Evolutionary conservation across 2,113 vertebrate species (phyloP), one percentile per base, ranked within the genome.

Genomic region (Hippocampus zosterae): DNA sequence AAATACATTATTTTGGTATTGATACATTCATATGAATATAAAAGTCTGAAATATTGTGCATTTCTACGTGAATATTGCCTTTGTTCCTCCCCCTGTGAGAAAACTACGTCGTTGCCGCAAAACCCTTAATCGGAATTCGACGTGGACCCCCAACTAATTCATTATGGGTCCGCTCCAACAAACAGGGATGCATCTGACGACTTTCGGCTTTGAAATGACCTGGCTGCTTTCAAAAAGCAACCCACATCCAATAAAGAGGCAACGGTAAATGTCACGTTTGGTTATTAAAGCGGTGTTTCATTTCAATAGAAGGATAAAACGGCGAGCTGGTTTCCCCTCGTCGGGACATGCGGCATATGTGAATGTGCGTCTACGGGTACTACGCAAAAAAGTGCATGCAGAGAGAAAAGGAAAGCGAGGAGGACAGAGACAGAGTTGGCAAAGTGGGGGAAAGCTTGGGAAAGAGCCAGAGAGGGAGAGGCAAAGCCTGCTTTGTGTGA

Each of bases 11-110:
- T 89, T 87, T 85, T 82, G 29, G 42, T 82, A 80, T 82, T 50
- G 77, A 87, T 90, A 91, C 87, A 91, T 90, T 91, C 90, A 88
- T 89, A 89, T 80, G 89, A 89, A 87, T 91, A 90, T 85, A 90
- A 86, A 60, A 60, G 44, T 86, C 81, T 83, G 74, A 71, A 67
- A 82, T 68, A 71, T 89, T 90, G 88, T 90, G 88, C 90, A 89
- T 91, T 88, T 82, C 78, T 72, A 48, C 61, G 81, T 77, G 77
- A 76, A 83, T 88, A 88, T 90, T 91, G 87, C 87, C 86, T 84
- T 81, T 46, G 7, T 42, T 82, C 57, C 46, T 52, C 67, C 68
- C 65, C 46, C 73, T 0, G 70, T 69, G 67, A 69, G 78, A 69
- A 80, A 78, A 74, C 71, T 33, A 83, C 67, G 73, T 81, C 72